These are phyloP conservation scores for Esperia sulphurella DNA, from an alignment of 2,888 invertebrate genomes.

Conservation along the genomic window DNA sequence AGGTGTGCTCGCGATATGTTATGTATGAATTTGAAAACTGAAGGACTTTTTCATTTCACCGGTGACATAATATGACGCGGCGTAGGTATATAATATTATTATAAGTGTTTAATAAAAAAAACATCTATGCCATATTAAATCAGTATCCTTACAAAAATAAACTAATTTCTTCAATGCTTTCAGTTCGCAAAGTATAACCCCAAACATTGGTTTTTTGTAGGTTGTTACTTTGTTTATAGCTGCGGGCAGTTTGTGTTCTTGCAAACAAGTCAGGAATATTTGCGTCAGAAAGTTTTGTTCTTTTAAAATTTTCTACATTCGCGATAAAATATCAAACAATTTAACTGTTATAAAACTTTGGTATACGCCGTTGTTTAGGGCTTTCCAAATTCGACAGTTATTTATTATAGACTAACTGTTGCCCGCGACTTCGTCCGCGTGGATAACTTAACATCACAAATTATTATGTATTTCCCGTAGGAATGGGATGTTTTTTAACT, in stretches of 20 bases:
- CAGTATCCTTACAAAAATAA: neutral
- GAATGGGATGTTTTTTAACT: too few relatives aligned
- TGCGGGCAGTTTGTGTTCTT: neutral
- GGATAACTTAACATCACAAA: too few relatives aligned
- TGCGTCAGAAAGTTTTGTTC: neutral
- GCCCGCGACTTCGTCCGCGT: too few relatives aligned
- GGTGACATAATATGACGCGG: too few relatives aligned
- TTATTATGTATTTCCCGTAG: too few relatives aligned
- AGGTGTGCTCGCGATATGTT: too few relatives aligned
- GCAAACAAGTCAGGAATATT: neutral
- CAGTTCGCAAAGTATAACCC: neutral
- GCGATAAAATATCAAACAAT: neutral
- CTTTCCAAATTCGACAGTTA: too few relatives aligned
- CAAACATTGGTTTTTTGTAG: neutral
- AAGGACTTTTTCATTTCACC: too few relatives aligned
- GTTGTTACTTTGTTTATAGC: neutral
- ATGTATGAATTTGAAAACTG: too few relatives aligned
- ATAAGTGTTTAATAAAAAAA: neutral
- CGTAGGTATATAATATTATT: too few relatives aligned
- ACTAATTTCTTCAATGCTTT: neutral
- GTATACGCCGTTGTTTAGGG: neutral
- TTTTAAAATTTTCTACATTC: neutral
- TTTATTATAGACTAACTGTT: too few relatives aligned
- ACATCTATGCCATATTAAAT: neutral
- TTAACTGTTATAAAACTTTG: neutral